A percentile compares a stretch with the other conserved stretches of the same genome.
phyloP scores from a whole-genome alignment of 1,140 invertebrate species.

The Linepithema humile region DNA sequence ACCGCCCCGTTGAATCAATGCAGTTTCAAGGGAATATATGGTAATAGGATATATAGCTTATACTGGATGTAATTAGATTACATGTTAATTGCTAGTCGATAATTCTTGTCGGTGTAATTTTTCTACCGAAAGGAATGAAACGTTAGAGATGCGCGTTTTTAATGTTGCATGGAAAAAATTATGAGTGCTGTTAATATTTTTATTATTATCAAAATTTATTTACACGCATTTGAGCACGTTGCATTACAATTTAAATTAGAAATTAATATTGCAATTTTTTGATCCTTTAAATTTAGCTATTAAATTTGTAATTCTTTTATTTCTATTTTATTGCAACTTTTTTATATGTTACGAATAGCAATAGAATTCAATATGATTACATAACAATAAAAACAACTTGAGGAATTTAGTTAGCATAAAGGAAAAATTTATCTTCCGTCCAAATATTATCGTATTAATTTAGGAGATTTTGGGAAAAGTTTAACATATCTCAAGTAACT shows the following conservation, averaged over 20 bases:
- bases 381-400: no score
- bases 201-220: neutral
- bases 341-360: neutral
- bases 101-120: constrained; percentile 33
- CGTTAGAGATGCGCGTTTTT: neutral
- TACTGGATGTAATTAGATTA: constrained; percentile 34
- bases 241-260: neutral
- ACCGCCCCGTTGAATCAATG: constrained; percentile 30
- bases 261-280: neutral
- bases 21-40: constrained; percentile 39
- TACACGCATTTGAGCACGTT: neutral
- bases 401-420: neutral
- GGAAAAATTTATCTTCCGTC: neutral
- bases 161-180: constrained; percentile 3
- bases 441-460: neutral
- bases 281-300: neutral
- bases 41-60: constrained; percentile 29
- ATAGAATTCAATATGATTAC: neutral
- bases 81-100: constrained; percentile 37
- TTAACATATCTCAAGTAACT: neutral
- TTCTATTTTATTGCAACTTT: neutral
- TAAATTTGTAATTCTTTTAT: neutral
- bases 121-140: constrained; percentile 6
- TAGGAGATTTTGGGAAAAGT: neutral
- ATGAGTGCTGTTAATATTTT: neutral